Evolutionary conservation across 2,888 invertebrate genomes (phyloP).

Genomic region (Xestia ashworthii): DNA sequence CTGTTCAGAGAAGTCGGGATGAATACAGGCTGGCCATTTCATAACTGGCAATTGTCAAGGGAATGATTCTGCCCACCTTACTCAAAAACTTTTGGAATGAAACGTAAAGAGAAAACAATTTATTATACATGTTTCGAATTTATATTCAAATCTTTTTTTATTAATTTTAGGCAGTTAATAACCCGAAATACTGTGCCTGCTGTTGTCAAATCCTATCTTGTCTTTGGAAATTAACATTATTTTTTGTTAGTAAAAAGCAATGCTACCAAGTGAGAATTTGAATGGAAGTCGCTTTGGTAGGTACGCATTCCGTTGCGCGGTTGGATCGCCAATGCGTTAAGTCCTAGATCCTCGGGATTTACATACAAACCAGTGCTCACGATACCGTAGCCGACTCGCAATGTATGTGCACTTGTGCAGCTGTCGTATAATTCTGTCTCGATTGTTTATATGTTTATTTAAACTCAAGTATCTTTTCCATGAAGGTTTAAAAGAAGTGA

Average conservation of each 20-base stretch:
- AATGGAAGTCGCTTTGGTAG: slow-evolving; percentile 18
- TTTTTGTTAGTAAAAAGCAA: not conserved
- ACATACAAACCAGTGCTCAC: slow-evolving; percentile 55
- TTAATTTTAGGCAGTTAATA: not conserved
- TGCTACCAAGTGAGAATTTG: not conserved
- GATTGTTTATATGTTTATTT: slow-evolving; percentile 49
- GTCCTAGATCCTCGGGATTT: slow-evolving; percentile 55
- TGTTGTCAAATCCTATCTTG: not conserved
- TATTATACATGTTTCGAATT: not conserved
- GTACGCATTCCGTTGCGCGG: slow-evolving; percentile 27
- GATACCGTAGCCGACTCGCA: slow-evolving; percentile 8
- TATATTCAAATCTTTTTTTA: not conserved
- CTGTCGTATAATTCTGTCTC: slow-evolving; percentile 45
- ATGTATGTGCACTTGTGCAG: slow-evolving; percentile 52
- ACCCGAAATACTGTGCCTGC: not conserved
- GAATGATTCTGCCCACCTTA: not conserved
- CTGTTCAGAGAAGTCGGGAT: not conserved
- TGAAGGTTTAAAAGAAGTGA: not conserved
- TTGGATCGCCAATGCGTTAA: slow-evolving; percentile 55
- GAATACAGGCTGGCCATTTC: not conserved
- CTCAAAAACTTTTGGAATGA: not conserved
- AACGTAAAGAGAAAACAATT: not conserved
- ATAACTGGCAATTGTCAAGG: not conserved
- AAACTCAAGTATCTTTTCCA: slow-evolving; percentile 5
- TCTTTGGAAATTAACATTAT: not conserved